phyloP scores from a whole-genome alignment of 2,797 vertebrate genomes.

The Peromyscus eremicus region DNA sequence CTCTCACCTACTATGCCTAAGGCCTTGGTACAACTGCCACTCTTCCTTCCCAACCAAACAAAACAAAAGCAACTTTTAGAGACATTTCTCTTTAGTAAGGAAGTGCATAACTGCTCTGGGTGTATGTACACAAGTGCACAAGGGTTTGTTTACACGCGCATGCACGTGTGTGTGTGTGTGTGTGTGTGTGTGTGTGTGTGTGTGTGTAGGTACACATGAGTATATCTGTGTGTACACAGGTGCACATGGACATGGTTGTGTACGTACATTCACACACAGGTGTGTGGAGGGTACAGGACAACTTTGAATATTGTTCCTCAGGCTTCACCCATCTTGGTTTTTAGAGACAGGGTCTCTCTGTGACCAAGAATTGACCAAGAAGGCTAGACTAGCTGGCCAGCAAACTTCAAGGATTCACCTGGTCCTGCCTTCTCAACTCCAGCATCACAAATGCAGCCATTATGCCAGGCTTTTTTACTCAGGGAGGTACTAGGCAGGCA shows the following conservation, averaged over 20 bases:
- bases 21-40: neutral
- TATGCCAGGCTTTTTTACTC: neutral
- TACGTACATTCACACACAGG: neutral
- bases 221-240: neutral
- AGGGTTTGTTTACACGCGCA: neutral
- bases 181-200: neutral
- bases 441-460: neutral
- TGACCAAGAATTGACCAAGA: neutral
- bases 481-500: neutral
- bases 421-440: neutral
- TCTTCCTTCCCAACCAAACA: neutral
- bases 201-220: neutral
- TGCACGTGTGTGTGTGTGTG: neutral
- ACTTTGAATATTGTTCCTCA: neutral
- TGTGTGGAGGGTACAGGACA: neutral
- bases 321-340: neutral
- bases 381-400: neutral
- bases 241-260: neutral
- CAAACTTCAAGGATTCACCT: neutral
- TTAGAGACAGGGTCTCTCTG: neutral
- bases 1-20: neutral
- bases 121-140: neutral
- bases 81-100: conserved; percentile 28
- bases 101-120: neutral
- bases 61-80: conserved; percentile 1